A percentile compares a stretch with the other conserved stretches of the same genome.
Conservation (phyloP, 2,113 vertebrate species). For the Zeus faber region DNA sequence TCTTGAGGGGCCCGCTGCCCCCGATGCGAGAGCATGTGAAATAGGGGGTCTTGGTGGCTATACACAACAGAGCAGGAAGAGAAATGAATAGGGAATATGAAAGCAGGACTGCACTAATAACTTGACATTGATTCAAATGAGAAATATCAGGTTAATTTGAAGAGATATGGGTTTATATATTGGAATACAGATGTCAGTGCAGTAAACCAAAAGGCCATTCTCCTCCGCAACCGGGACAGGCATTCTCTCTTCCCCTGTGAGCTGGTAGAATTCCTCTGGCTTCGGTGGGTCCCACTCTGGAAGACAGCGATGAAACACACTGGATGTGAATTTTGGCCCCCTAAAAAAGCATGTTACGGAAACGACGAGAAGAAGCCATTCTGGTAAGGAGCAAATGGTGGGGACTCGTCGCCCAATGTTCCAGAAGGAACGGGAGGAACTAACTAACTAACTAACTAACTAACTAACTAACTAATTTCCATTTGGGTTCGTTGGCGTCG, state of each 20-base stretch:
- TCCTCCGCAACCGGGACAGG: slow-evolving; percentile 53
- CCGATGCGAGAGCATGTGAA: slow-evolving; percentile 80
- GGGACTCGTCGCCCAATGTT: too few relatives aligned
- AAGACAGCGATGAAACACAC: slow-evolving; percentile 7
- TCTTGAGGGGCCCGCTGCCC: slow-evolving; percentile 72
- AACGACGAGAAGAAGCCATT: too few relatives aligned
- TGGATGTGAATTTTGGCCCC: too few relatives aligned
- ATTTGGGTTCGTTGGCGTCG: neutral
- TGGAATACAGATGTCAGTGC: slow-evolving; percentile 73
- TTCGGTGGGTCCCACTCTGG: slow-evolving; percentile 85
- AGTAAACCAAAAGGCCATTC: slow-evolving; percentile 78
- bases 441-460: too few relatives aligned
- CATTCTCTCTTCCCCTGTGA: slow-evolving; percentile 57
- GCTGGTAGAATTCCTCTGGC: slow-evolving; percentile 84
- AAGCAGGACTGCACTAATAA: neutral
- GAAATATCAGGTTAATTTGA: neutral
- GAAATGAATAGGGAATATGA: neutral
- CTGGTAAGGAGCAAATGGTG: too few relatives aligned
- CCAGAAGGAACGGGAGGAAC: too few relatives aligned
- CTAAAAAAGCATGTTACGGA: too few relatives aligned
- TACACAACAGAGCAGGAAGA: neutral
- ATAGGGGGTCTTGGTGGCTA: slow-evolving; percentile 64
- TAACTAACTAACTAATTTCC: too few relatives aligned
- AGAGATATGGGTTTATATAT: neutral
- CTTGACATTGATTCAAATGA: neutral